Conservation (phyloP, 2,888 invertebrate genomes). For the Eucriotettix oculatus region DNA sequence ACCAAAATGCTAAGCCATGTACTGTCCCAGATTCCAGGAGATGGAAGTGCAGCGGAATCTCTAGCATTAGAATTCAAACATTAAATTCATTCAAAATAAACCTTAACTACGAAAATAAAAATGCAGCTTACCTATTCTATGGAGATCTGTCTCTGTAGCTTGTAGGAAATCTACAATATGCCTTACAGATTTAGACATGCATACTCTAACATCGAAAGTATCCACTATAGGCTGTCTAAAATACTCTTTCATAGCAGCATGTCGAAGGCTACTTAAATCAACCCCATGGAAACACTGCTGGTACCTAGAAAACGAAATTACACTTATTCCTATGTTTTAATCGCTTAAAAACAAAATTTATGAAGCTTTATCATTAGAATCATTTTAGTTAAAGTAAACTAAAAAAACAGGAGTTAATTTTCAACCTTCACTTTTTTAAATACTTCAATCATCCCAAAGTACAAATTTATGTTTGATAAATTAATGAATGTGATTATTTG, state of each 20-base stretch:
- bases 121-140: conserved; percentile 51
- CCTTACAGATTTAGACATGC: conserved; percentile 83
- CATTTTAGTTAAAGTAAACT: no score
- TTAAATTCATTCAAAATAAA: neutral
- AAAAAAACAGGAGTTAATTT: no score
- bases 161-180: conserved; percentile 88
- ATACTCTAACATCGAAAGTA: conserved; percentile 94
- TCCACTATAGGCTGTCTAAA: conserved; percentile 97
- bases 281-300: conserved; percentile 97
- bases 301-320: conserved; percentile 34
- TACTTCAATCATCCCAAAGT: no score
- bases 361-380: no score
- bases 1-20: conserved; percentile 98
- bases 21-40: conserved; percentile 84
- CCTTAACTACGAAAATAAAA: neutral
- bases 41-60: conserved; percentile 87
- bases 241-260: conserved; percentile 91
- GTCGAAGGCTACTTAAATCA: conserved; percentile 77
- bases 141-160: conserved; percentile 84
- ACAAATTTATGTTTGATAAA: no score
- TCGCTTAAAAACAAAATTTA: no score
- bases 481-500: no score
- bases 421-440: no score
- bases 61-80: conserved; percentile 22
- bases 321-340: neutral